phyloP scores from a whole-genome alignment of 2,797 vertebrate genomes.

The Toxotes lorentzi region DNA sequence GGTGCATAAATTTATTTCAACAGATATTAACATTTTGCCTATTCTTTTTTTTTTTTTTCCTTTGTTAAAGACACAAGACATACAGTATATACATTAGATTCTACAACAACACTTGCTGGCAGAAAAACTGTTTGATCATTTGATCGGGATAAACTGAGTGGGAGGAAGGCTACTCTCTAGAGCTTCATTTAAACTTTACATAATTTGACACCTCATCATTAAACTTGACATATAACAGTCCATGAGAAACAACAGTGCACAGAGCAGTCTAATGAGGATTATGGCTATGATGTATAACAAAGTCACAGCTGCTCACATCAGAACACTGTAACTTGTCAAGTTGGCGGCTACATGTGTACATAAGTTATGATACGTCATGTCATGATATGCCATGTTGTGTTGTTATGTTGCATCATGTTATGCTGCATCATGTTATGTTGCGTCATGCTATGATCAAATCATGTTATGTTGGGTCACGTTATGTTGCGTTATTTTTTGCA shows the following conservation, averaged over 20 bases:
- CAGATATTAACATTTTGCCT: slow-evolving; percentile 77
- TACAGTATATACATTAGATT: slow-evolving; percentile 76
- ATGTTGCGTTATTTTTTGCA: background rate
- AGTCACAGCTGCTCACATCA: slow-evolving; percentile 40
- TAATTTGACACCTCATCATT: slow-evolving; percentile 47
- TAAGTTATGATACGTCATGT: background rate
- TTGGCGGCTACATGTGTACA: slow-evolving; percentile 1
- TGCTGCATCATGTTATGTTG: background rate
- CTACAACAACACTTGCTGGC: slow-evolving; percentile 61
- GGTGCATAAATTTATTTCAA: slow-evolving; percentile 81
- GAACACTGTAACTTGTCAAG: slow-evolving; percentile 3
- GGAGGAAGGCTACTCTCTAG: slow-evolving; percentile 61
- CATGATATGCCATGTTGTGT: too few relatives aligned
- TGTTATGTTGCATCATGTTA: background rate
- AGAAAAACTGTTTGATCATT: slow-evolving; percentile 55
- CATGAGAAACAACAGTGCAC: slow-evolving; percentile 44
- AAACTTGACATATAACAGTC: slow-evolving; percentile 62
- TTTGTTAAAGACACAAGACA: slow-evolving; percentile 72
- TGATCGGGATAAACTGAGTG: slow-evolving; percentile 50
- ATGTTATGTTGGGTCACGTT: background rate
- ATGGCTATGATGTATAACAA: slow-evolving; percentile 33
- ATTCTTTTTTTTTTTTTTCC: slow-evolving; percentile 39
- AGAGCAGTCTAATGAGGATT: slow-evolving; percentile 24
- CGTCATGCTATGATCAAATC: background rate
- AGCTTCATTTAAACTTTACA: slow-evolving; percentile 43